phyloP scores from a whole-genome alignment of 2,888 invertebrate genomes.

The Allacma fusca region DNA sequence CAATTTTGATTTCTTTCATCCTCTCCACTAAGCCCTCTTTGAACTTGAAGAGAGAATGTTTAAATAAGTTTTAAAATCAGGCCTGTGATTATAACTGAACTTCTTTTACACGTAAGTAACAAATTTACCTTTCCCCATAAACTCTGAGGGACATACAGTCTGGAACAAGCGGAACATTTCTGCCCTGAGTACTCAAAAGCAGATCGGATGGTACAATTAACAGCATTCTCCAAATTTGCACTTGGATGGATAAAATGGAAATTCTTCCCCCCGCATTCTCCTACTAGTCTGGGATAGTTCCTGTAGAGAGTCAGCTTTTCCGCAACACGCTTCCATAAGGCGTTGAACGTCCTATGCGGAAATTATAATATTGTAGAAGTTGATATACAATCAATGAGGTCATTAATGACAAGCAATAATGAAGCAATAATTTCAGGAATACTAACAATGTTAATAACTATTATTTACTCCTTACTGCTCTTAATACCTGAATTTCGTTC shows the following conservation, averaged over 20 bases:
- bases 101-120: too few species aligned
- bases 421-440: too few species aligned
- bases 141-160: slow-evolving; percentile 93
- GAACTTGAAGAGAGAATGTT: slow-evolving; percentile 67
- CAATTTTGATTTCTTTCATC: slow-evolving; percentile 80
- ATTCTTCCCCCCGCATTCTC: slow-evolving; percentile 99
- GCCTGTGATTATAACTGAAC: too few species aligned
- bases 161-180: slow-evolving; percentile 98
- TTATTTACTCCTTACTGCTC: too few species aligned
- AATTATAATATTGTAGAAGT: too few species aligned
- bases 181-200: slow-evolving; percentile 98
- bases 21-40: slow-evolving; percentile 76
- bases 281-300: slow-evolving; percentile 86
- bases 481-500: too few species aligned
- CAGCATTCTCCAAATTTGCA: slow-evolving; percentile 84
- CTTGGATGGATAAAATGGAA: slow-evolving; percentile 95
- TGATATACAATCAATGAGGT: too few species aligned
- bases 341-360: background rate
- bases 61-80: too few species aligned
- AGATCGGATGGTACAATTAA: slow-evolving; percentile 84
- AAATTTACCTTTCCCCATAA: slow-evolving; percentile 81
- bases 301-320: slow-evolving; percentile 76
- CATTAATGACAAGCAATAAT: too few species aligned
- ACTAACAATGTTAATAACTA: too few species aligned
- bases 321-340: slow-evolving; percentile 90